Evolutionary conservation across 2,888 invertebrate species (phyloP).

Genomic region (Mimas tiliae): DNA sequence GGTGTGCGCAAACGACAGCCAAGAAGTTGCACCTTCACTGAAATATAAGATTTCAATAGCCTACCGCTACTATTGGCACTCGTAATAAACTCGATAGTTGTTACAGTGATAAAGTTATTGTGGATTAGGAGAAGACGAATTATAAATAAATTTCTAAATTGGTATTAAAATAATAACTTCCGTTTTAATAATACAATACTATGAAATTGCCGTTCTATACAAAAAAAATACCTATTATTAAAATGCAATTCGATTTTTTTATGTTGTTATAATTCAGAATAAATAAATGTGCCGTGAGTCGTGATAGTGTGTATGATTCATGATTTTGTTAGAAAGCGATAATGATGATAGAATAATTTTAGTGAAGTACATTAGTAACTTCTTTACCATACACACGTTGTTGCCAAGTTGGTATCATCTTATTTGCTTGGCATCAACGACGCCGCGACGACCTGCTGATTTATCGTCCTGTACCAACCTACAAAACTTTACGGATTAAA

Average conservation of each 20-base stretch:
- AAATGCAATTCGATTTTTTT: too few species aligned
- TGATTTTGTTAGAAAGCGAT: neutral
- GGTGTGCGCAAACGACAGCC: constrained; percentile 54
- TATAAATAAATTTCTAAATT: too few species aligned
- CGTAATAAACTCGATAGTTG: neutral
- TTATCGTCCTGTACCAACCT: constrained; percentile 75
- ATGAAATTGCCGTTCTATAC: too few species aligned
- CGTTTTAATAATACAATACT: too few species aligned
- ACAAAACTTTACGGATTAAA: constrained; percentile 81
- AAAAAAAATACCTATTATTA: too few species aligned
- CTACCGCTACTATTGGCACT: constrained; percentile 6
- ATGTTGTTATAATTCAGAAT: too few species aligned
- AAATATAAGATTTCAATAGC: constrained; percentile 53
- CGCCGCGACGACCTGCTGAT: constrained; percentile 71
- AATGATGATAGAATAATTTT: neutral
- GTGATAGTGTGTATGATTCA: too few species aligned
- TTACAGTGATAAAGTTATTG: neutral
- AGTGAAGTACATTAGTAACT: constrained; percentile 28
- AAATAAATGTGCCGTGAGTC: neutral
- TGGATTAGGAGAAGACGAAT: neutral
- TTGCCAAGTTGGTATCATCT: constrained; percentile 82
- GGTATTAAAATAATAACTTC: too few species aligned
- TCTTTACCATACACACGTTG: constrained; percentile 49
- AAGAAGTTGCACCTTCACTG: constrained; percentile 50
- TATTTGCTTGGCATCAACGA: constrained; percentile 81